Percentiles rank a stretch among this genome's conserved stretches.
Evolutionary conservation across 2,113 vertebrate species (phyloP).

Genomic region (Ptychochromis oligacanthus): DNA sequence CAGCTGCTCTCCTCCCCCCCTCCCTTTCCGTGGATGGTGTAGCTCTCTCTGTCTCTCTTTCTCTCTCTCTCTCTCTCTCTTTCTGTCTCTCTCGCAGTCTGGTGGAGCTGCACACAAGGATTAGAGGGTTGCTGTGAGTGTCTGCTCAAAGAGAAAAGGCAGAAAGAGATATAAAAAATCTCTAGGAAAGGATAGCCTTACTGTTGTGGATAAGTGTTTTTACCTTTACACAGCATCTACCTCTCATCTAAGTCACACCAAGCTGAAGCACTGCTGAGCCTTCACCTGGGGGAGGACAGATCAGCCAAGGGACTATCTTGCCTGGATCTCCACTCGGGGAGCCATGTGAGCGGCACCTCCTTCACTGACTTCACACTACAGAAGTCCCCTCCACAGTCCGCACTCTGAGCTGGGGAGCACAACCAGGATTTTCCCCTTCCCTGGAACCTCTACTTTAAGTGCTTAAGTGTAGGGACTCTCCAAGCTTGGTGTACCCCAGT

Average conservation of each 20-base stretch:
- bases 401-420: conserved; percentile 64
- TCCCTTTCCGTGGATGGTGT: conserved; percentile 72
- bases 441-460: conserved; percentile 58
- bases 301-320: conserved; percentile 65
- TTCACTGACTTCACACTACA: conserved; percentile 57
- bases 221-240: conserved; percentile 22
- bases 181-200: conserved; percentile 45
- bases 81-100: conserved; percentile 72
- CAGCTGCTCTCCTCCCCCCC: conserved; percentile 75
- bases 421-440: conserved; percentile 52
- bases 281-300: conserved; percentile 68
- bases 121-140: conserved; percentile 77
- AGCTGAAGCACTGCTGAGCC: conserved; percentile 40
- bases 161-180: conserved; percentile 34
- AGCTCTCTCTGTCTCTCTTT: conserved; percentile 41
- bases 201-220: conserved; percentile 58
- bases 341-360: conserved; percentile 79
- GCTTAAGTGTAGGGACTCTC: conserved; percentile 52
- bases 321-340: conserved; percentile 76
- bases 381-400: conserved; percentile 30
- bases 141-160: conserved; percentile 69
- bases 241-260: conserved; percentile 3
- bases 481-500: conserved; percentile 42
- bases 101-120: conserved; percentile 77
- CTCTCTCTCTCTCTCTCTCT: conserved; percentile 36